These are phyloP conservation scores for Drosophila aff. DNA, from an alignment of 1,140 invertebrate species.

Conservation along the genomic window DNA sequence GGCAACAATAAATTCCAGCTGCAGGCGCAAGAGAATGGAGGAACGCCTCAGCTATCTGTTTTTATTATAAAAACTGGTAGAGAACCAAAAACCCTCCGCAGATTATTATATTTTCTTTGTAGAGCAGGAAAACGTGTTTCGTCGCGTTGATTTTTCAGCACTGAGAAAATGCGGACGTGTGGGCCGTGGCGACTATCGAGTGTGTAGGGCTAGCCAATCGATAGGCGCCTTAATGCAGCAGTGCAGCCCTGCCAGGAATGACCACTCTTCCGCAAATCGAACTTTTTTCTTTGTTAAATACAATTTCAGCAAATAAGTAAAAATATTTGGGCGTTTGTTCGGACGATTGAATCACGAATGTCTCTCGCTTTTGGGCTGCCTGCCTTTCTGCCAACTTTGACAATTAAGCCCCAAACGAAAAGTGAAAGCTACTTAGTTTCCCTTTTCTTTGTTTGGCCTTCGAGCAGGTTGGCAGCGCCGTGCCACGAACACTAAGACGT, in stretches of 20 bases:
- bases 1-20: slow-evolving; percentile 12
- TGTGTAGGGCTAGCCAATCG: slow-evolving; percentile 3
- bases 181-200: slow-evolving; percentile 21
- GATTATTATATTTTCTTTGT: not conserved
- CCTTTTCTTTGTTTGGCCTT: slow-evolving; percentile 2
- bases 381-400: slow-evolving; percentile 5
- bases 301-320: not conserved
- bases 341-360: slow-evolving; percentile 28
- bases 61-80: slow-evolving; percentile 22
- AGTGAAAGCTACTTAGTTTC: slow-evolving; percentile 24
- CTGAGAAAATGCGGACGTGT: slow-evolving; percentile 25
- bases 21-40: slow-evolving; percentile 5
- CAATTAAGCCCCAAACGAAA: slow-evolving; percentile 1
- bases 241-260: slow-evolving; percentile 17
- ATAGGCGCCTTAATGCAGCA: slow-evolving; percentile 7
- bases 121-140: slow-evolving; percentile 33
- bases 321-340: slow-evolving; percentile 2
- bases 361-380: not conserved
- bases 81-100: slow-evolving; percentile 14
- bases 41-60: not conserved
- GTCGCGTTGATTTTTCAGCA: slow-evolving; percentile 25
- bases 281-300: not conserved
- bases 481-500: slow-evolving; percentile 49
- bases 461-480: slow-evolving; percentile 33
- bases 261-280: slow-evolving; percentile 17